phyloP scores from a whole-genome alignment of 2,888 invertebrate genomes.

The Epistrophella euchroma region DNA sequence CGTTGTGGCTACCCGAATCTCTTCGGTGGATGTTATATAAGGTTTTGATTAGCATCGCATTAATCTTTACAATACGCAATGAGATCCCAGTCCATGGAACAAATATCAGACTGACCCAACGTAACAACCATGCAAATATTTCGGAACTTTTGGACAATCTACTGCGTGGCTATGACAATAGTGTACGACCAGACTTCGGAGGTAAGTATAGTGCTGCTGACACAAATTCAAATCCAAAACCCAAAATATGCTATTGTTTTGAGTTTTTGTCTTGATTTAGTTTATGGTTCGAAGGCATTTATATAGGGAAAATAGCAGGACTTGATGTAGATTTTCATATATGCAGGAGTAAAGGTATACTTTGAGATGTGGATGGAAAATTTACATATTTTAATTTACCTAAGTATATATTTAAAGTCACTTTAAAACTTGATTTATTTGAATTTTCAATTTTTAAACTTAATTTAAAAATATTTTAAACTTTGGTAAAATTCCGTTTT shows the following conservation, averaged over 20 bases:
- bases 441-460: no score
- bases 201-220: constrained; percentile 84
- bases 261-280: constrained; percentile 8
- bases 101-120: constrained; percentile 84
- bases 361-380: neutral
- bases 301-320: constrained; percentile 3
- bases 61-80: constrained; percentile 78
- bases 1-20: constrained; percentile 67
- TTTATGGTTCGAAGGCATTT: constrained; percentile 12
- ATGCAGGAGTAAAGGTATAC: neutral
- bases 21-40: constrained; percentile 76
- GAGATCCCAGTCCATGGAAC: constrained; percentile 78
- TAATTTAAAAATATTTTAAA: no score
- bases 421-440: no score
- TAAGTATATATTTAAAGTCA: no score
- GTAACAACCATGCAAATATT: constrained; percentile 90
- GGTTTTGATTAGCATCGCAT: constrained; percentile 77
- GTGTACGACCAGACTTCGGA: constrained; percentile 91
- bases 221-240: neutral
- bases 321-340: neutral
- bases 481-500: no score
- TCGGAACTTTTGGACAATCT: constrained; percentile 90
- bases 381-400: neutral
- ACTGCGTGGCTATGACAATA: constrained; percentile 91
- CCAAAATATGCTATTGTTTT: constrained; percentile 32